These are phyloP conservation scores for Laothoe populi DNA, from an alignment of 2,888 invertebrate genomes.

Conservation along the genomic window DNA sequence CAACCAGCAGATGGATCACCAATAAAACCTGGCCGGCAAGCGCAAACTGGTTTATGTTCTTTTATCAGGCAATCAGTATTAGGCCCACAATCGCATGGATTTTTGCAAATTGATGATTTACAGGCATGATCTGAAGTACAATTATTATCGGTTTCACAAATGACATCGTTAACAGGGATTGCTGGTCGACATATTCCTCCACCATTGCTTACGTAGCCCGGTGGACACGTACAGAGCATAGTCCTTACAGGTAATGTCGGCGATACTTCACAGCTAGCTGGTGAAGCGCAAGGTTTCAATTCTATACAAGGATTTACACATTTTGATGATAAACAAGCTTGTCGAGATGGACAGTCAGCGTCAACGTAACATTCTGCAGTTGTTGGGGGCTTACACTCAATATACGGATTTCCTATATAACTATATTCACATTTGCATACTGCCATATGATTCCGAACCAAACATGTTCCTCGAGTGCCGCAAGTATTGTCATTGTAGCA, in stretches of 20 bases:
- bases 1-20: slow-evolving; percentile 95
- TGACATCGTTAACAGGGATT: slow-evolving; percentile 85
- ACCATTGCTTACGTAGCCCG: slow-evolving; percentile 94
- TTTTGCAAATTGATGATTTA: slow-evolving; percentile 90
- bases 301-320: slow-evolving; percentile 93
- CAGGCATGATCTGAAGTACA: slow-evolving; percentile 92
- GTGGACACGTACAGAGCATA: slow-evolving; percentile 95
- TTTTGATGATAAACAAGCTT: slow-evolving; percentile 92
- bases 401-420: slow-evolving; percentile 91
- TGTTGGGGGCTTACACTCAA: slow-evolving; percentile 90
- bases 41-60: slow-evolving; percentile 94
- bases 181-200: slow-evolving; percentile 92
- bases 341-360: slow-evolving; percentile 90
- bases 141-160: slow-evolving; percentile 91
- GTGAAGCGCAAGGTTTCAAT: slow-evolving; percentile 91
- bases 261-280: slow-evolving; percentile 92
- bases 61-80: slow-evolving; percentile 93
- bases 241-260: slow-evolving; percentile 93
- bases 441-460: slow-evolving; percentile 91
- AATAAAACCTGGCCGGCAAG: slow-evolving; percentile 92
- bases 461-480: slow-evolving; percentile 91
- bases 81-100: slow-evolving; percentile 94
- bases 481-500: slow-evolving; percentile 92
- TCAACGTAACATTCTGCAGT: slow-evolving; percentile 92
- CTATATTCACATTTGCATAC: slow-evolving; percentile 93